These are phyloP conservation scores for Hypothenemus hampei DNA, from an alignment of 1,140 invertebrate genomes.

Conservation along the genomic window DNA sequence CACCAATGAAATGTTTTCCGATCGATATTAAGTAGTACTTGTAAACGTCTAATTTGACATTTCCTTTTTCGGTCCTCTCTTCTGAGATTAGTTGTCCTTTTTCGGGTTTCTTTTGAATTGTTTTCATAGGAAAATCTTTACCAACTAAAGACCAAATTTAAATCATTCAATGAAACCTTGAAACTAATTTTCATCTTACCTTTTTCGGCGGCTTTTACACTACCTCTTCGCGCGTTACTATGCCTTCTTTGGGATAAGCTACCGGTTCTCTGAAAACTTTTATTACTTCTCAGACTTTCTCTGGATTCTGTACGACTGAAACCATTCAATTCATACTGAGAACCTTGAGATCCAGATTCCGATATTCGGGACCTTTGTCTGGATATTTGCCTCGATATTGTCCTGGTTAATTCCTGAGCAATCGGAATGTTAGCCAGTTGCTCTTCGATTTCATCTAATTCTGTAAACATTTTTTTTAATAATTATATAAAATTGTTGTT, in stretches of 20 bases:
- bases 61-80: constrained; percentile 85
- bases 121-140: not conserved
- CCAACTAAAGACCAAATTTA: not conserved
- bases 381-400: constrained; percentile 57
- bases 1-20: constrained; percentile 63
- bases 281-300: constrained; percentile 31
- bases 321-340: constrained; percentile 30
- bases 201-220: constrained; percentile 26
- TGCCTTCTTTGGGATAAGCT: constrained; percentile 28
- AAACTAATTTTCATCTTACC: constrained; percentile 5
- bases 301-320: constrained; percentile 21
- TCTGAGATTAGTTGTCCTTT: constrained; percentile 72
- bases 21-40: constrained; percentile 82
- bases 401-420: constrained; percentile 56
- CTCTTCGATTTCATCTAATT: constrained; percentile 69
- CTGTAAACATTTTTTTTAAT: no score
- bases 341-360: constrained; percentile 54
- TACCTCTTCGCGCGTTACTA: constrained; percentile 9
- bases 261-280: constrained; percentile 27
- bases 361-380: constrained; percentile 52
- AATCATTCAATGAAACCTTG: not conserved
- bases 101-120: constrained; percentile 40
- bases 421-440: constrained; percentile 67
- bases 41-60: constrained; percentile 84
- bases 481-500: constrained; percentile 21